A percentile compares a stretch with the other conserved stretches of the same genome.
Evolutionary conservation across 2,888 invertebrate genomes (phyloP).

Genomic region (Luperina nickerlii): DNA sequence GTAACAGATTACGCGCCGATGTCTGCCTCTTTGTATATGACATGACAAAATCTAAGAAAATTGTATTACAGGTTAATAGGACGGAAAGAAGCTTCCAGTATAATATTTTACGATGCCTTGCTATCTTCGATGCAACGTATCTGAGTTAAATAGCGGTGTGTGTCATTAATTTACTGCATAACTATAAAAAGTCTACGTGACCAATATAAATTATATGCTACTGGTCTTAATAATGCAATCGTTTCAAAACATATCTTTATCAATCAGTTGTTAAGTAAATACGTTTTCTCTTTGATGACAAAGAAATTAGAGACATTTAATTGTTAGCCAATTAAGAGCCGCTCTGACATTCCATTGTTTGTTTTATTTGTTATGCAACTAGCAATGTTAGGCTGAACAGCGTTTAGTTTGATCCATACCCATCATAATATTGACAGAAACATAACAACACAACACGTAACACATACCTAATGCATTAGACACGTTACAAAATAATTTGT

Average conservation of each 20-base stretch:
- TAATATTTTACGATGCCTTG: neutral
- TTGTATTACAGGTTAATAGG: neutral
- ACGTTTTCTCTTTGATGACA: slow-evolving; percentile 25
- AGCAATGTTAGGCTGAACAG: slow-evolving; percentile 11
- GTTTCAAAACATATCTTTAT: slow-evolving; percentile 16
- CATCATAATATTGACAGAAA: slow-evolving; percentile 36
- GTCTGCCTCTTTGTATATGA: too few relatives aligned
- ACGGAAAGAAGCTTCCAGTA: neutral
- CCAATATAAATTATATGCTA: slow-evolving; percentile 1
- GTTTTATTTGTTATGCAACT: slow-evolving; percentile 2
- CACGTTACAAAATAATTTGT: too few relatives aligned
- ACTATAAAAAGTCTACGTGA: slow-evolving; percentile 33
- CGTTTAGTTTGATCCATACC: neutral
- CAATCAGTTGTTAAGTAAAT: slow-evolving; percentile 10
- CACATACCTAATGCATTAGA: neutral
- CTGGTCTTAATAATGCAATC: slow-evolving; percentile 19
- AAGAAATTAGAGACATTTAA: slow-evolving; percentile 38
- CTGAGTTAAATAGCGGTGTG: neutral
- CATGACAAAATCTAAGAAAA: neutral
- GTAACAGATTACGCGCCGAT: too few relatives aligned
- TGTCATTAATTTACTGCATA: slow-evolving; percentile 16
- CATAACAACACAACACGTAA: neutral
- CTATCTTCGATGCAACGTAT: neutral
- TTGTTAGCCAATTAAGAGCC: slow-evolving; percentile 15
- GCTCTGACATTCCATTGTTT: slow-evolving; percentile 14